Conservation (phyloP, 1,140 invertebrate species). For the Drosophila serrata region DNA sequence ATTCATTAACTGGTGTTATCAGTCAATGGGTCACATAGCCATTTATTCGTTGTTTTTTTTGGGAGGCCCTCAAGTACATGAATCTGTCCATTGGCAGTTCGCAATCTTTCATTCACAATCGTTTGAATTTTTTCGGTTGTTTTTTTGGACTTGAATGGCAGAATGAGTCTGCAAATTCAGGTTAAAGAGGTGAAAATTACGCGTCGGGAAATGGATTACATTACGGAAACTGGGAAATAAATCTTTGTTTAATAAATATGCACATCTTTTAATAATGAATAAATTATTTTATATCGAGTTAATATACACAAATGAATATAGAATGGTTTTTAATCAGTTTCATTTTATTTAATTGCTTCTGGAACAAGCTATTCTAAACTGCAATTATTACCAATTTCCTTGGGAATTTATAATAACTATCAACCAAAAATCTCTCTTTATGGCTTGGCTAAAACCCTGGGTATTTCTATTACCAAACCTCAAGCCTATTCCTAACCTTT, state of each 20-base stretch:
- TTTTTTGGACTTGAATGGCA: slow-evolving; percentile 20
- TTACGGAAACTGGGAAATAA: too few species aligned
- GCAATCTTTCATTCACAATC: slow-evolving; percentile 48
- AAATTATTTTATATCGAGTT: too few species aligned
- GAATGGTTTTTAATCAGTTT: too few species aligned
- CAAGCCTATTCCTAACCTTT: neutral
- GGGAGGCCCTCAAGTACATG: slow-evolving; percentile 22
- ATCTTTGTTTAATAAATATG: too few species aligned
- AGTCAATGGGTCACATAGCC: slow-evolving; percentile 30
- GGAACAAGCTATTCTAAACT: too few species aligned
- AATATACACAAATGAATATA: neutral
- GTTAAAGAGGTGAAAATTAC: neutral
- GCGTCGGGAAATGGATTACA: neutral
- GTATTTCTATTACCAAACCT: neutral
- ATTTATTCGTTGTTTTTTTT: neutral
- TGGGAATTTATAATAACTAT: too few species aligned
- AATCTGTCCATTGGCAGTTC: slow-evolving; percentile 18
- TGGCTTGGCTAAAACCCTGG: neutral
- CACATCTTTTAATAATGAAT: too few species aligned
- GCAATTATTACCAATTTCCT: too few species aligned
- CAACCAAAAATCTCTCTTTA: neutral
- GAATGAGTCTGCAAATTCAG: slow-evolving; percentile 18
- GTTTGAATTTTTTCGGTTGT: neutral
- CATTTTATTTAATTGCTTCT: neutral
- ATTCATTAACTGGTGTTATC: slow-evolving; percentile 39